A percentile compares a stretch with the other conserved stretches of the same genome.
Evolutionary conservation across 2,113 vertebrate genomes (phyloP).

Genomic region (Chitala chitala): DNA sequence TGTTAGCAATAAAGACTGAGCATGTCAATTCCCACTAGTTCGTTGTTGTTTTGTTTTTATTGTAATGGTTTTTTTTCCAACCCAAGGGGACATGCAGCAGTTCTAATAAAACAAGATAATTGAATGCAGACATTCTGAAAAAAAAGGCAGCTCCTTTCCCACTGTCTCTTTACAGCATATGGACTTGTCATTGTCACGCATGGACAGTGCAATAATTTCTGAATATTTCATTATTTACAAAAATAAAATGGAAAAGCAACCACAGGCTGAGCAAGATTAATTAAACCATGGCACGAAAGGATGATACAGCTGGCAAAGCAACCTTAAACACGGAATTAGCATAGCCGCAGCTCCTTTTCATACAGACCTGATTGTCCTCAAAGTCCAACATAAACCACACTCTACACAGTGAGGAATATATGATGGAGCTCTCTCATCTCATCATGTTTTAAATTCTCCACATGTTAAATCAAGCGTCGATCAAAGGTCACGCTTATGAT

Average conservation of each 20-base stretch:
- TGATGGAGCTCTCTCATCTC: slow-evolving; percentile 10
- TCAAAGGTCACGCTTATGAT: slow-evolving; percentile 1
- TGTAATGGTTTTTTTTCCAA: neutral
- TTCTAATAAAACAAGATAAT: neutral
- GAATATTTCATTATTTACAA: neutral
- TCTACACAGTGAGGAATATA: slow-evolving; percentile 6
- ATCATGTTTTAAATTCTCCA: neutral
- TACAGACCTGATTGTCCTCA: slow-evolving; percentile 26
- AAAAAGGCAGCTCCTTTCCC: neutral
- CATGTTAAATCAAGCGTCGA: neutral
- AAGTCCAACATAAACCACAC: slow-evolving; percentile 1
- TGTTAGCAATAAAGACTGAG: neutral
- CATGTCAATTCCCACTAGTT: neutral
- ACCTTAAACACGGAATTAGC: slow-evolving; percentile 38
- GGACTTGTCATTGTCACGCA: slow-evolving; percentile 31
- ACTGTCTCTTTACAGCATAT: slow-evolving; percentile 28
- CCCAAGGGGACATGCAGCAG: neutral
- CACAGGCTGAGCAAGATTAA: slow-evolving; percentile 13
- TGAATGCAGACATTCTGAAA: neutral
- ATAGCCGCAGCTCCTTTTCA: slow-evolving; percentile 18
- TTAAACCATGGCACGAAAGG: slow-evolving; percentile 26
- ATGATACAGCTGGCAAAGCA: slow-evolving; percentile 30
- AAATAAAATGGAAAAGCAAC: slow-evolving; percentile 18
- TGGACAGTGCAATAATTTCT: neutral
- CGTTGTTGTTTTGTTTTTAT: neutral